Evolutionary conservation across 2,888 invertebrate species (phyloP).

Genomic region (Vandiemenella viatica): DNA sequence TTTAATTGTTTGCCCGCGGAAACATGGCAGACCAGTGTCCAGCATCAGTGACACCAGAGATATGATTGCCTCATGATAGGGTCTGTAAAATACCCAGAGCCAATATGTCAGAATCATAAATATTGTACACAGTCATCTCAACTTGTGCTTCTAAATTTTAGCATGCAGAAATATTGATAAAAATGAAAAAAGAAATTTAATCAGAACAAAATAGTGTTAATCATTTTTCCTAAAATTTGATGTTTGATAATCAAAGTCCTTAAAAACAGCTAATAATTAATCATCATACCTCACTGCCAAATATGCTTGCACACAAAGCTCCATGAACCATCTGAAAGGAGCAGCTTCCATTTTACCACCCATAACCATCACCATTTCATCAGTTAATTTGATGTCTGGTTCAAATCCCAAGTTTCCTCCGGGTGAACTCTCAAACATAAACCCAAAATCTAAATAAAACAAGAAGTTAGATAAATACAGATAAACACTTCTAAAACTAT

Average conservation of each 20-base stretch:
- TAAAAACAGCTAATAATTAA: constrained; percentile 1
- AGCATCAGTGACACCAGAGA: constrained; percentile 95
- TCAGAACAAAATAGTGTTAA: no score
- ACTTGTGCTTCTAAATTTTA: no score
- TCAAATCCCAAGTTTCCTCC: constrained; percentile 98
- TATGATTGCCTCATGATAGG: constrained; percentile 92
- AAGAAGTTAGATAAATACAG: no score
- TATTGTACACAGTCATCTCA: no score
- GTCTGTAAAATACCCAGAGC: constrained; percentile 41
- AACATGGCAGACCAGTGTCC: constrained; percentile 96
- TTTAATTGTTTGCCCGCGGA: constrained; percentile 95
- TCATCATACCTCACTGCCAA: constrained; percentile 70
- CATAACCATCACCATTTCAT: constrained; percentile 99
- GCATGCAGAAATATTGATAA: no score
- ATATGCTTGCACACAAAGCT: constrained; percentile 93
- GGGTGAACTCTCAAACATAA: constrained; percentile 99
- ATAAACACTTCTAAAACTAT: no score
- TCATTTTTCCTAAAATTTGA: no score
- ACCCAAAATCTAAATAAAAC: constrained; percentile 85
- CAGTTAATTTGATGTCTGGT: constrained; percentile 96
- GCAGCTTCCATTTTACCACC: constrained; percentile 97
- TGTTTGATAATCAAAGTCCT: not conserved
- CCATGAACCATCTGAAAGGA: constrained; percentile 95
- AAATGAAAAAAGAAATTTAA: no score
- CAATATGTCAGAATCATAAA: no score